Evolutionary conservation across 2,888 invertebrate genomes (phyloP), one percentile per base, ranked within the genome.

Genomic region (Ennomos erosarius): DNA sequence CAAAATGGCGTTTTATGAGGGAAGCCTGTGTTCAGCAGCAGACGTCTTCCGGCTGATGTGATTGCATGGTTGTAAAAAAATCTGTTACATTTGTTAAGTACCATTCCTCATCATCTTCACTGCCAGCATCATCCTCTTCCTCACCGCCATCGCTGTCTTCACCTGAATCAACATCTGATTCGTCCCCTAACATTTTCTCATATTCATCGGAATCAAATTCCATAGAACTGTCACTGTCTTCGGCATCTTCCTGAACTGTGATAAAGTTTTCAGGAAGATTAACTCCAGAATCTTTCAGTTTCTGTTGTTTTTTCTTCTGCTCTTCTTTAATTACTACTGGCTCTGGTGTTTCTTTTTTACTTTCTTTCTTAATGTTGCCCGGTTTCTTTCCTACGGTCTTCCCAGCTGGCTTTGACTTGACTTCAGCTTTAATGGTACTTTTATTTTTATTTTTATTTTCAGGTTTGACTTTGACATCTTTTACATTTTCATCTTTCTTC

Each of bases 181-280:
- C 70, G 45, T 74, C 76, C 37, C 74, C 76, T 40, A 88, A 59
- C 70, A 82, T 71, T 53, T 84, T 86, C 26, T 85, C 85, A 82
- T 78, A 90, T 56, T 83, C 89, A 78, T 90, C 90, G 10, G 88
- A 89, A 71, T 90, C 85, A 79, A 90, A 90, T 6, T 77, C 81
- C 12, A 76, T 67, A 9, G 81, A 77, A 42, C 81, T 79, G 51
- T 88, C 88, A 79, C 82, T 83, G 10, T 85, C 83, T 56, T 71
- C 78, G 16, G 76, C 69, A 10, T 79, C 75, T 55, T 78, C 67
- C 40, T 67, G 63, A 36, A 88, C 57, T 61, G 76, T 77, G 8
- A 89, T 83, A 52, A 85, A 90, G 42, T 87, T 78, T 59, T 81
- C 80, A 36, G 75, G 69, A 40, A 75, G 73, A 55, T 83, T 82